Evolutionary conservation across 2,797 vertebrate genomes (phyloP).

Genomic region (Anabacerthia variegaticeps): DNA sequence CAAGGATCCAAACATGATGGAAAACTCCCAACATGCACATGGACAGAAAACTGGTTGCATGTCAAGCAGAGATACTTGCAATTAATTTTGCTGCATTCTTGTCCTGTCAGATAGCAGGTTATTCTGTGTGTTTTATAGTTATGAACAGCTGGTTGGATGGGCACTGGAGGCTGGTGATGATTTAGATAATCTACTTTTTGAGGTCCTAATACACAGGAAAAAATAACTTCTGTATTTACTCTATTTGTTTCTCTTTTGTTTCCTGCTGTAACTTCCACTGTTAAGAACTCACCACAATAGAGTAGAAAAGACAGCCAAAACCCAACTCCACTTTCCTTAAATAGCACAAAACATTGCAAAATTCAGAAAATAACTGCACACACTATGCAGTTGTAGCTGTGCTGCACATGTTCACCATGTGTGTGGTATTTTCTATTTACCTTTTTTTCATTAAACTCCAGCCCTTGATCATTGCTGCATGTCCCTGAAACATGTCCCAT

Average conservation of each 20-base stretch:
- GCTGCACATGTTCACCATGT: not conserved
- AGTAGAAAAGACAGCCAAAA: not conserved
- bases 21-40: not conserved
- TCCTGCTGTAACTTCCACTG: not conserved
- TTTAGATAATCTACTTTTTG: not conserved
- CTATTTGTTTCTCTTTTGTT: not conserved
- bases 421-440: constrained; percentile 15
- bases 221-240: not conserved
- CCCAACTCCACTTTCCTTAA: not conserved
- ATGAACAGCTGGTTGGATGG: not conserved
- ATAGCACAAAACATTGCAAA: not conserved
- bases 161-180: not conserved
- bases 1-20: accelerated
- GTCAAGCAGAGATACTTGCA: not conserved
- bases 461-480: not conserved
- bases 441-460: not conserved
- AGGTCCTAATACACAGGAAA: not conserved
- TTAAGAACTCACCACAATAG: not conserved
- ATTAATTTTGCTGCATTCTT: not conserved
- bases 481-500: not conserved
- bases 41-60: not conserved
- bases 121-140: not conserved
- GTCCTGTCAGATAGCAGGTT: not conserved
- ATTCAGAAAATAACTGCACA: not conserved
- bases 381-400: not conserved